Percentiles rank a stretch among this genome's conserved stretches.
Conservation (phyloP, 2,797 vertebrate species). For the Pipistrellus nathusii region DNA sequence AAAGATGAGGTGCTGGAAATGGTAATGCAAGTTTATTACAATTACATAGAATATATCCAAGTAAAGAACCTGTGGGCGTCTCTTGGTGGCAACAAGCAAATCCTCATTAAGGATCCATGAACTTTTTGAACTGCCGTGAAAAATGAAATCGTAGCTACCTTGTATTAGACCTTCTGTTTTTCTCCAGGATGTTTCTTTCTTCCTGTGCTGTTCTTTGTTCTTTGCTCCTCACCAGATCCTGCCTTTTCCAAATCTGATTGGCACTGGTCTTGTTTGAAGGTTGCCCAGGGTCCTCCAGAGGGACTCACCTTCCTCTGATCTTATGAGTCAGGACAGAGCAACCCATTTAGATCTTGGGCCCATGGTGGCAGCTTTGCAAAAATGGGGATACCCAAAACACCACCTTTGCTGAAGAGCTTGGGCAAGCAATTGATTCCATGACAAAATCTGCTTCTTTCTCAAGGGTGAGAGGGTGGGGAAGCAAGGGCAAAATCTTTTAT, state of each 20-base stretch:
- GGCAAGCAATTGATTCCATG: neutral
- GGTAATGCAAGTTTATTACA: neutral
- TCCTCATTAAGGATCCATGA: neutral
- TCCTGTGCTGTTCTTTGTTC: neutral
- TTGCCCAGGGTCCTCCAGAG: neutral
- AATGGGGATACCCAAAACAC: neutral
- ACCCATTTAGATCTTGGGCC: neutral
- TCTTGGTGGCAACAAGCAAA: neutral
- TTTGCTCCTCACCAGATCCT: neutral
- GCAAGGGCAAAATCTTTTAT: neutral
- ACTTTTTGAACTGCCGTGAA: neutral
- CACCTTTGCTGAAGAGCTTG: neutral
- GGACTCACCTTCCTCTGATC: neutral
- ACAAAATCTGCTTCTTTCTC: conserved; percentile 22
- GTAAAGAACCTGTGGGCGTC: neutral
- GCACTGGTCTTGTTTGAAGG: neutral
- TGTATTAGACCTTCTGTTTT: neutral
- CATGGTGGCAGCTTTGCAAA: neutral
- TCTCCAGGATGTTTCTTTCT: neutral
- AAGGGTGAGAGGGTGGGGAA: neutral
- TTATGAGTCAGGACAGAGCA: neutral
- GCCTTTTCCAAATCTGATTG: neutral
- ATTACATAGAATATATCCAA: neutral
- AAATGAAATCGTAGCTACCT: neutral
- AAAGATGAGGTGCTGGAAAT: neutral